Percentiles rank a stretch among this genome's conserved stretches.
Evolutionary conservation across 2,888 invertebrate species (phyloP).

Genomic region (Leptogaster cylindrica): DNA sequence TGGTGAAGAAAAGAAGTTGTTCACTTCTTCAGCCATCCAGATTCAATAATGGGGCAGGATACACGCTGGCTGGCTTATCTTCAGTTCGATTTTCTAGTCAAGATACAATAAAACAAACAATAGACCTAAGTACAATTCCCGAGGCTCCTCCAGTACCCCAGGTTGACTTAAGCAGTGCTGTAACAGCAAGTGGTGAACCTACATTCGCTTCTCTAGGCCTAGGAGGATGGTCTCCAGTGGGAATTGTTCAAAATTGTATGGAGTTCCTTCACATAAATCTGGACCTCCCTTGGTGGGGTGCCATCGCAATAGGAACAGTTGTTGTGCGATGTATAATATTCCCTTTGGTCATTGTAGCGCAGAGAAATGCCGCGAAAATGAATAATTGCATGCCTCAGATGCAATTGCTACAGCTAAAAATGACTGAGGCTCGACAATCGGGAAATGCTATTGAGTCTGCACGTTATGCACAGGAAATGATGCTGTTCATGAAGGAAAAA

Average conservation of each 20-base stretch:
- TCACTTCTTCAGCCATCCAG: no score
- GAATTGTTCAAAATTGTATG: conserved; percentile 78
- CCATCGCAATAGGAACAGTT: conserved; percentile 82
- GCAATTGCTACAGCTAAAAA: conserved; percentile 78
- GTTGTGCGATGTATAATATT: conserved; percentile 78
- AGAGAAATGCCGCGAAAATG: conserved; percentile 81
- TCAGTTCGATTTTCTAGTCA: conserved; percentile 41
- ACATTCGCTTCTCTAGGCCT: conserved; percentile 82
- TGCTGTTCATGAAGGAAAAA: conserved; percentile 82
- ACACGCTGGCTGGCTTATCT: not conserved
- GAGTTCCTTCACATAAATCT: conserved; percentile 82
- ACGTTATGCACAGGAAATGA: conserved; percentile 77
- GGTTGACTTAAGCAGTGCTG: conserved; percentile 44
- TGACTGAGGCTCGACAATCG: conserved; percentile 84
- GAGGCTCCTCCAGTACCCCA: conserved; percentile 54
- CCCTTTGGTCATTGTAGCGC: conserved; percentile 83
- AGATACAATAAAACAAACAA: not conserved
- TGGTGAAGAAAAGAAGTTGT: no score
- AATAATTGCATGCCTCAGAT: conserved; percentile 86
- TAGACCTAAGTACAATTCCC: conserved; percentile 54
- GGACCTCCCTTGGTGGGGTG: conserved; percentile 93
- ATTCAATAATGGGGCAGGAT: no score
- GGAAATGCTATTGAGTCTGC: conserved; percentile 83
- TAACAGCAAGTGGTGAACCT: conserved; percentile 69
- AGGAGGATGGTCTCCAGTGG: conserved; percentile 82